phyloP scores from a whole-genome alignment of 37 sponge, comb jelly and placozoan species.

The Tethya wilhelma region DNA sequence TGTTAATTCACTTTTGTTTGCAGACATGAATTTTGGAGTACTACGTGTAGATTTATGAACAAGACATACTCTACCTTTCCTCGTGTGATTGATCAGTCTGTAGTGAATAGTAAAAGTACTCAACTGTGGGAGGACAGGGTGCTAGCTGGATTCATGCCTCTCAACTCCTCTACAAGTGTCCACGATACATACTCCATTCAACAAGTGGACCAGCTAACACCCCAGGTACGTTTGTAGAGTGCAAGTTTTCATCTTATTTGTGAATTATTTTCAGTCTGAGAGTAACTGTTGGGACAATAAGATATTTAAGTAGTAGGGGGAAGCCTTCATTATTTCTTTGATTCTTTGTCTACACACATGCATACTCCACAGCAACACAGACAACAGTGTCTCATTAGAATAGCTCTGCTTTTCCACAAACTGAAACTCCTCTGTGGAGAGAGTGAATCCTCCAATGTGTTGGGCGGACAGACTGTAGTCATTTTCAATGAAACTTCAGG shows the following conservation, averaged over 20 bases:
- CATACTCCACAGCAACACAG: slow-evolving; percentile 16
- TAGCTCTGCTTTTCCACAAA: not conserved
- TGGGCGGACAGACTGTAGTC: too few relatives aligned
- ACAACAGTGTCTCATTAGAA: slow-evolving; percentile 31
- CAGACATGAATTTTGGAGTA: slow-evolving; percentile 39
- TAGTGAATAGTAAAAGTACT: not conserved
- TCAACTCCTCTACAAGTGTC: slow-evolving; percentile 16
- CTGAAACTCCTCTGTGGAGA: slow-evolving; percentile 9
- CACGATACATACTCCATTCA: slow-evolving; percentile 31
- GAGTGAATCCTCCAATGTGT: not conserved
- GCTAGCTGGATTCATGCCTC: slow-evolving; percentile 67
- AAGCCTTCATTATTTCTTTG: not conserved
- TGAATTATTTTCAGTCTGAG: not conserved
- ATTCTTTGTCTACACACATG: not conserved
- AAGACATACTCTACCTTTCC: not conserved
- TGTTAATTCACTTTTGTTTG: not conserved
- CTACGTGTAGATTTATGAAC: slow-evolving; percentile 25
- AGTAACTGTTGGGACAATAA: too few relatives aligned
- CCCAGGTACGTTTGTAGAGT: slow-evolving; percentile 21
- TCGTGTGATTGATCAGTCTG: too few relatives aligned
- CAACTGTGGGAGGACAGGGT: slow-evolving; percentile 70
- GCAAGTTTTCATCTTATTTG: not conserved
- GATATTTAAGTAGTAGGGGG: not conserved
- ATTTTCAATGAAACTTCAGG: too few relatives aligned
- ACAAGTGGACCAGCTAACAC: slow-evolving; percentile 5